Conservation (phyloP, 1,140 invertebrate species). For the Drosophila cardini region DNA sequence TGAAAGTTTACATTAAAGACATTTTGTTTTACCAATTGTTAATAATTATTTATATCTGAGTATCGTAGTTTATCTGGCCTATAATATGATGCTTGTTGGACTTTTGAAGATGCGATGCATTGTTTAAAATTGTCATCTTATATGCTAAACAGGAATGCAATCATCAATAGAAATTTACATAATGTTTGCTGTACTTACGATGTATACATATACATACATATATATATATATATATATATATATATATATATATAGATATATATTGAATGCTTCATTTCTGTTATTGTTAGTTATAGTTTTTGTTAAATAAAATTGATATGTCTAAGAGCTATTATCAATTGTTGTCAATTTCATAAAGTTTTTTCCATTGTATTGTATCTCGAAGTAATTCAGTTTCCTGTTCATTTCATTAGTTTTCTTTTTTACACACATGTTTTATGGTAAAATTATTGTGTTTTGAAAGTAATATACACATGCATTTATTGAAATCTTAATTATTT, state of each 20-base stretch:
- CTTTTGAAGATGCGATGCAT: conserved; percentile 17
- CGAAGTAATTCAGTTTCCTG: conserved; percentile 68
- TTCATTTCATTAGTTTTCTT: conserved; percentile 13
- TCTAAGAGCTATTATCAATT: conserved; percentile 85
- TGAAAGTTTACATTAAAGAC: not conserved
- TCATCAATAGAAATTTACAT: conserved; percentile 57
- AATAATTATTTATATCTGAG: not conserved
- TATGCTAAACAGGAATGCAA: conserved; percentile 66
- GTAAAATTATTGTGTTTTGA: conserved; percentile 50
- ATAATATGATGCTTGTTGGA: conserved; percentile 25
- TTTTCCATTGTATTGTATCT: conserved; percentile 68
- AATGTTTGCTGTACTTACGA: conserved; percentile 38
- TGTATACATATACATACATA: conserved; percentile 25
- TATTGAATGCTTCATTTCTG: conserved; percentile 29
- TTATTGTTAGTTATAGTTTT: conserved; percentile 38
- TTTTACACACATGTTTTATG: conserved; percentile 25
- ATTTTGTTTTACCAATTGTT: not conserved
- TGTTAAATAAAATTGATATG: conserved; percentile 83
- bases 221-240: no score
- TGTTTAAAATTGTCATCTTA: conserved; percentile 62
- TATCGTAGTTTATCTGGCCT: conserved; percentile 13
- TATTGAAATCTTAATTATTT: conserved; percentile 50
- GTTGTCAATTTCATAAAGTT: conserved; percentile 78
- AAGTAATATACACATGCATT: conserved; percentile 38
- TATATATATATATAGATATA: no score